Evolutionary conservation across 2,888 invertebrate genomes (phyloP), one percentile per base, ranked within the genome.

Genomic region (Drosophila paranaensis): DNA sequence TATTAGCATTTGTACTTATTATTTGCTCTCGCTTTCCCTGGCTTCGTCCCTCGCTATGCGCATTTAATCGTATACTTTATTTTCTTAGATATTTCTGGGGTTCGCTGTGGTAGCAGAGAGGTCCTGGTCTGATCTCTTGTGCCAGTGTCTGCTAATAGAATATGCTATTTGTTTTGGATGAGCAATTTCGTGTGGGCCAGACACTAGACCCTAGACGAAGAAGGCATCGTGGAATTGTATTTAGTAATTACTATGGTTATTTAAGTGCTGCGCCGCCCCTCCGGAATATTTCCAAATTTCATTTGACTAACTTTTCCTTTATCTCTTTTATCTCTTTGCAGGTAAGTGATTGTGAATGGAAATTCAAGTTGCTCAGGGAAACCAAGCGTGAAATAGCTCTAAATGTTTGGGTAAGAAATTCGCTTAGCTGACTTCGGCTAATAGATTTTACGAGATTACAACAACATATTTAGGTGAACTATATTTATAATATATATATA

Each of bases 1-100:
- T 88, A 90, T 89, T 90, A 85, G 83, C 89, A 85, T 81, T 90
- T 84, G 81, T 84, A 89, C 84, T 89, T 89, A 84, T 83, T 86
- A 86, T 88, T 86, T 88, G 81, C 58, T 70, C 48, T 54, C 46
- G 35, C 46, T 45, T 6, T 33, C 3, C 43, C 14, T 25, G 14
- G n/a, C 20, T 3, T n/a, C 37, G 25, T 10, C 13, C 40, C 33
- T 48, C 37, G 16, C 51, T 39, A 30, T 51, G 53, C 50, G 60
- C 81, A 85, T 81, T 88, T 86, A 82, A 81, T 81, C 79, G 88
- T 67, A 77, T 79, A 81, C 65, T 82, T 82, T 86, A 86, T 88
- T 85, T 77, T 60, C 71, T 46, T n/a, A 45, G 33, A 46, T 63
- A 46, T 64, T 48, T 61, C n/a, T 25, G 37, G 30, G 43, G 27